Evolutionary conservation across 2,797 vertebrate genomes (phyloP), one percentile per base, ranked within the genome.

Genomic region (Cyclopterus lumpus): DNA sequence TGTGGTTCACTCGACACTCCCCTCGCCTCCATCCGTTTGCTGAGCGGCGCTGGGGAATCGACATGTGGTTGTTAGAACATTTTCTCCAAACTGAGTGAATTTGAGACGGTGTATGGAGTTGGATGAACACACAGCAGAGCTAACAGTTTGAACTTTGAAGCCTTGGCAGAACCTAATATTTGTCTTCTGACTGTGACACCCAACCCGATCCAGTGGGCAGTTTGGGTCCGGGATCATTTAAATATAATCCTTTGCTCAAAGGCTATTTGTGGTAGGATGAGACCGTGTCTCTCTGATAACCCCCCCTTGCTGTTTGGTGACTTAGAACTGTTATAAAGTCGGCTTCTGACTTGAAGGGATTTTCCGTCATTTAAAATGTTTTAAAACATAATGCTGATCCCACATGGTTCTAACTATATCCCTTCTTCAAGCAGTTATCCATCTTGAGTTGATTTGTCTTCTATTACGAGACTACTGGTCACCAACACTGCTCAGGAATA

Each of bases 351-450:
- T 66, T 81, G 8, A 76, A 89, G 86, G 68, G 76, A 84, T 92
- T 92, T 93, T 86, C 86, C 86, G 32, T 67, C 53, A 74, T 80
- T 71, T 71, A 8, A 49, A 65, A 32, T 66, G 81, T 77, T 89
- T 88, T 83, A 85, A 65, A 68, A 70, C 63, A 84, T 57, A 48
- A 57, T 55, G 59, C 75, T 77, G 34, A 68, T 73, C 75, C 73
- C 67, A 14, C 64, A 71, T 73, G 58, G 53, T 75, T 77, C 36
- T 38, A 71, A 55, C 60, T 61, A 24, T 28, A 67, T 61, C 9
- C 49, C 54, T 42, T 18, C 1, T 57, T 59, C 18, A 54, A 54
- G 28, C 24, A 73, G 63, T 36, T 4, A 57, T 67, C 53, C 20
- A 12, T 70, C 51, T 59, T 24, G 10, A 40, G 38, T 60, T 32